Conservation (phyloP, 1,140 invertebrate species). For the Aphelinus certus region DNA sequence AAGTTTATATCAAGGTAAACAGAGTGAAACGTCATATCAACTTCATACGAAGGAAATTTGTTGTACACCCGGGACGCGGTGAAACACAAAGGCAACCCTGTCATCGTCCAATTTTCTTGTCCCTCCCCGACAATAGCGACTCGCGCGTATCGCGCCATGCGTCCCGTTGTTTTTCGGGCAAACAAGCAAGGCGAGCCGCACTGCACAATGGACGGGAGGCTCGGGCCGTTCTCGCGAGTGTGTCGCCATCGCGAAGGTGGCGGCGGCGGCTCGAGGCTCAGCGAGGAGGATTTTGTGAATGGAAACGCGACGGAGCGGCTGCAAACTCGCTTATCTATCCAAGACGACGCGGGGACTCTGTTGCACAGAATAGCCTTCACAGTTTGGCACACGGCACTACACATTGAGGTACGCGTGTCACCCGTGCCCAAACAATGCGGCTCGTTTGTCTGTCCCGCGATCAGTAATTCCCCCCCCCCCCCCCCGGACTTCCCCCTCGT, state of each 20-base stretch:
- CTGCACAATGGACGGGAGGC: constrained; percentile 42
- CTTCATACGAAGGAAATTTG: no score
- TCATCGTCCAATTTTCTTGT: no score
- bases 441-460: no score
- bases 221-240: constrained; percentile 53
- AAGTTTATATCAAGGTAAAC: no score
- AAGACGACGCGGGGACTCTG: constrained; percentile 61
- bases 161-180: no score
- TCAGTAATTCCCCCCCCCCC: no score
- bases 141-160: no score
- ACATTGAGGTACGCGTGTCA: constrained; percentile 65
- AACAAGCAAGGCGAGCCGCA: constrained; percentile 40
- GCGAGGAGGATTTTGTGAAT: constrained; percentile 39
- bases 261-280: constrained; percentile 54
- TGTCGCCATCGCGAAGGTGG: constrained; percentile 41
- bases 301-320: constrained; percentile 23
- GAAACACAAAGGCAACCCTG: no score
- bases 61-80: no score
- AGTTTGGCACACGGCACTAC: constrained; percentile 71
- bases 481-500: no score
- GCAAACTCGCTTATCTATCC: constrained; percentile 45
- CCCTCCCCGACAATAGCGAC: no score
- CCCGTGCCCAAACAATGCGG: not conserved
- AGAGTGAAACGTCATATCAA: no score
- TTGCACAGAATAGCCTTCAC: constrained; percentile 71